Evolutionary conservation across 2,888 invertebrate genomes (phyloP).

Genomic region (Hemaris fuciformis): DNA sequence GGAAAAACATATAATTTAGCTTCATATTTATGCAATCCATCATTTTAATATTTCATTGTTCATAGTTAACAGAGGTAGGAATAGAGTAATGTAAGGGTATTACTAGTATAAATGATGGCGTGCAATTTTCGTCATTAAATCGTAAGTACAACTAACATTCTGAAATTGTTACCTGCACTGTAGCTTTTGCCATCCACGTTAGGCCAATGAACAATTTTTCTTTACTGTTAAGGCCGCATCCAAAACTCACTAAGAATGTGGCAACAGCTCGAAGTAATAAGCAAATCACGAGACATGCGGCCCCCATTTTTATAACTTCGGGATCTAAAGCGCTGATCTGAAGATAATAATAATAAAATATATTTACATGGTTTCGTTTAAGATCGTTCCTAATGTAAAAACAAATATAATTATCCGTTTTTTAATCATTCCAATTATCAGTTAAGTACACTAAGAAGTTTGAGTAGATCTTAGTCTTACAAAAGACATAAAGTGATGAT

Average conservation of each 20-base stretch:
- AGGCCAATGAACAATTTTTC: slow-evolving; percentile 92
- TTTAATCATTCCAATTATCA: too few relatives aligned
- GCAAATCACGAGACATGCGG: slow-evolving; percentile 83
- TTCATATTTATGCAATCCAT: too few relatives aligned
- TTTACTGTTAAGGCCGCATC: slow-evolving; percentile 87
- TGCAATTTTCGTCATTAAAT: neutral
- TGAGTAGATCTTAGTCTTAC: neutral
- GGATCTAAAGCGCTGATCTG: slow-evolving; percentile 82
- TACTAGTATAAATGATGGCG: too few relatives aligned
- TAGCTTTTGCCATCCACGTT: slow-evolving; percentile 94
- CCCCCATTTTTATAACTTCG: slow-evolving; percentile 83
- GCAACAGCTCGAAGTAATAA: slow-evolving; percentile 81
- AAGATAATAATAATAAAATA: slow-evolving; percentile 21
- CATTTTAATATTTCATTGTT: too few relatives aligned
- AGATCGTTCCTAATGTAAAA: too few relatives aligned
- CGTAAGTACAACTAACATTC: too few relatives aligned
- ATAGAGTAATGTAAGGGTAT: too few relatives aligned
- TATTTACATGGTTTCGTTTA: too few relatives aligned
- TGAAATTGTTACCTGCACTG: slow-evolving; percentile 86
- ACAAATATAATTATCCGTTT: too few relatives aligned
- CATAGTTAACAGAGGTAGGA: too few relatives aligned
- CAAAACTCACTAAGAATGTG: slow-evolving; percentile 84
- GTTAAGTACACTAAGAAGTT: neutral
- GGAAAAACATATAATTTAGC: too few relatives aligned
- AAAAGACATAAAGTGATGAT: neutral